Evolutionary conservation across 1,140 invertebrate genomes (phyloP).

Genomic region (Caenorhabditis remanei): DNA sequence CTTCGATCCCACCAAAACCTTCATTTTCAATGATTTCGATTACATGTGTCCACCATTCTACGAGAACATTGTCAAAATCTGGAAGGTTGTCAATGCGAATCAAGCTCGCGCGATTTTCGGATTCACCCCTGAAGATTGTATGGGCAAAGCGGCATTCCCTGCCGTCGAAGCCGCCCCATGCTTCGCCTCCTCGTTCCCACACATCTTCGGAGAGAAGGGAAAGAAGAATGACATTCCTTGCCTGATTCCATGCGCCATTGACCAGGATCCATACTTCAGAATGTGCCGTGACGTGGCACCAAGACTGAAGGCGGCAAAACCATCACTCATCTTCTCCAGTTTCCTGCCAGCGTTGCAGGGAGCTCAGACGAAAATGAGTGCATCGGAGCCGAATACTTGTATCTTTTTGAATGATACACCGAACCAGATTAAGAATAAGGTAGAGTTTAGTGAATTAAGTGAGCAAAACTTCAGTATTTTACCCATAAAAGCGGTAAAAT

Average conservation of each 20-base stretch:
- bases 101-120: conserved; percentile 94
- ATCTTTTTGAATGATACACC: conserved; percentile 94
- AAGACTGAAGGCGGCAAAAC: conserved; percentile 88
- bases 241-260: conserved; percentile 97
- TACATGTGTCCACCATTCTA: conserved; percentile 95
- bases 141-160: conserved; percentile 97
- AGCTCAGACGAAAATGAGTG: conserved; percentile 97
- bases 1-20: conserved; percentile 95
- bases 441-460: conserved; percentile 66
- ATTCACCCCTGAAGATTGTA: conserved; percentile 92
- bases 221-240: conserved; percentile 87
- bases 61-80: conserved; percentile 90
- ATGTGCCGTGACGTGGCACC: conserved; percentile 98
- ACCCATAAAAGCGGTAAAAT: too few relatives aligned
- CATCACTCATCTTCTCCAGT: conserved; percentile 91
- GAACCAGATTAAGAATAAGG: conserved; percentile 97
- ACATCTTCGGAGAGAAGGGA: conserved; percentile 85
- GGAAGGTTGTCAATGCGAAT: conserved; percentile 94
- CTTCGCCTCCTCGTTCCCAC: conserved; percentile 93
- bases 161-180: conserved; percentile 95
- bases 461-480: neutral
- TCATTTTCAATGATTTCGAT: conserved; percentile 94
- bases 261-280: conserved; percentile 99
- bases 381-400: conserved; percentile 92
- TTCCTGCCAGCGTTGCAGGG: conserved; percentile 97